A percentile compares a stretch with the other conserved stretches of the same genome.
Evolutionary conservation across 1,140 invertebrate genomes (phyloP).

Genomic region (Heliconius nattereri): DNA sequence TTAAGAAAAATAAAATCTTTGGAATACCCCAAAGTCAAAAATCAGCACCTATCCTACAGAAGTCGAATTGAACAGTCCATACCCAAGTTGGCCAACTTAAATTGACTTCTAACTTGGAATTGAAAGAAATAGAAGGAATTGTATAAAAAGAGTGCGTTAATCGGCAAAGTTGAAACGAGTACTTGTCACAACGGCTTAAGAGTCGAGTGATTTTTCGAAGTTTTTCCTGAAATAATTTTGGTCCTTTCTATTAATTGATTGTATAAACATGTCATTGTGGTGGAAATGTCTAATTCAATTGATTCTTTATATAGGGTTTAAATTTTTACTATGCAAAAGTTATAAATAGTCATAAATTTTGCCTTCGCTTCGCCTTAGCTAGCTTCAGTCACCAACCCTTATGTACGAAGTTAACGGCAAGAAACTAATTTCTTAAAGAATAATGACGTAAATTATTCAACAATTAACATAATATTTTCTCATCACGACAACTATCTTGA

Average conservation of each 20-base stretch:
- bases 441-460: too few relatives aligned
- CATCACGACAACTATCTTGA: too few relatives aligned
- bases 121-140: conserved; percentile 29
- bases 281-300: background rate
- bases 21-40: background rate
- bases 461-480: too few relatives aligned
- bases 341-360: too few relatives aligned
- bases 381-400: too few relatives aligned
- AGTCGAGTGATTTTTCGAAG: conserved; percentile 36
- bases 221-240: conserved; percentile 12
- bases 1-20: too few relatives aligned
- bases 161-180: conserved; percentile 45
- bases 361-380: too few relatives aligned
- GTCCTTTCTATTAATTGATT: background rate
- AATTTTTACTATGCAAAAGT: too few relatives aligned
- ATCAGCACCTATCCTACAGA: background rate
- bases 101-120: conserved; percentile 33
- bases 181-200: conserved; percentile 46
- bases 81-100: conserved; percentile 20
- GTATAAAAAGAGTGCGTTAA: conserved; percentile 42
- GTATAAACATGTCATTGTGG: background rate
- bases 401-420: too few relatives aligned
- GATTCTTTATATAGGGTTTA: background rate
- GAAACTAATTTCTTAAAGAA: too few relatives aligned
- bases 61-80: background rate